Base-by-base conservation (phyloP, 1,140 invertebrate species). In the Aricia agestis region DNA sequence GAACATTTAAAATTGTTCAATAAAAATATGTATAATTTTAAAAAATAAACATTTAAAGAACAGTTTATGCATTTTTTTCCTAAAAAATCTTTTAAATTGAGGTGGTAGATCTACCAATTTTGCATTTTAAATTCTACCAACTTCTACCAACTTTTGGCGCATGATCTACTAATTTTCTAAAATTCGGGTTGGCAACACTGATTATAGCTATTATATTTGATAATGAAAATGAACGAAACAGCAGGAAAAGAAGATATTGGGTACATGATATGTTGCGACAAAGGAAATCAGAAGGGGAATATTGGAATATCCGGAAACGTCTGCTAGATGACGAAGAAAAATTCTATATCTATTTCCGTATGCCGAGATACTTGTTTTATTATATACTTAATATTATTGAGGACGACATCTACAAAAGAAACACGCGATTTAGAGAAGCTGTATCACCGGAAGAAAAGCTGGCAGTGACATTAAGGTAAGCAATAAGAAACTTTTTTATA, bases 181-280 rank as follows among this genome's bases (percentile, higher is more conserved):
- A n/a, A n/a, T n/a, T n/a, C n/a, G n/a, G n/a, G n/a, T n/a, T n/a
- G n/a, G n/a, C n/a, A n/a, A n/a, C n/a, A n/a, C n/a, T n/a, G n/a
- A n/a, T n/a, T n/a, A n/a, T 76, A 67, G 75, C 74, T 59, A 72
- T 76, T 66, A 70, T 68, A 72, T 68, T 76, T 74, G 70, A 77
- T 45, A 71, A 72, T 67, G 70, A 76, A 57, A 69, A 76, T 61
- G 71, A 69, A 66, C 52, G 67, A 68, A 69, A 68, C 18, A 72
- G 71, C 41, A 72, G 70, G 59, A 72, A 68, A 58, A 70, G 67
- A 74, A 72, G 70, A 72, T 72, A 70, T 72, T 76, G 75, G 75
- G 75, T 76, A 61, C 75, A 76, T 45, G 52, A 42, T 36, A 74
- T 76, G 71, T 61, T 67, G 52, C 72, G 70, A 71, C 57, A 41